Evolutionary conservation across 2,797 vertebrate species (phyloP).

Genomic region (Lepidocolaptes lacrymiger): DNA sequence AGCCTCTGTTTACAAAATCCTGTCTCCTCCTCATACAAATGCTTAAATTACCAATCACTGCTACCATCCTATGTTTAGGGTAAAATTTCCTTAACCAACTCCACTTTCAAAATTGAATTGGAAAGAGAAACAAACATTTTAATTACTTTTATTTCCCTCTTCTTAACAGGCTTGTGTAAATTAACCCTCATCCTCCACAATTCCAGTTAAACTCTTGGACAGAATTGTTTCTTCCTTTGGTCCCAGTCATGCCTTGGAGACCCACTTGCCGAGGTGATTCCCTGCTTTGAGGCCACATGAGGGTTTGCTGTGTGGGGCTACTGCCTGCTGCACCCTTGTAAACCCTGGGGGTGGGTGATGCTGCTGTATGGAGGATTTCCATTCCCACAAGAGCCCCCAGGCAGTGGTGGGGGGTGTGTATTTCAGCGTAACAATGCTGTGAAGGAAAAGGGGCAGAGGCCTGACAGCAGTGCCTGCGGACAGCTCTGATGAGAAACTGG

Average conservation of each 20-base stretch:
- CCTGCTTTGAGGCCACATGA: background rate
- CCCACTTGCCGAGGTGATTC: background rate
- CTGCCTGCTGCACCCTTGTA: background rate
- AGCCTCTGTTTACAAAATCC: constrained; percentile 80
- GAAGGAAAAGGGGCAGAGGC: background rate
- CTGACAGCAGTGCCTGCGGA: background rate
- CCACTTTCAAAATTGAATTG: constrained; percentile 39
- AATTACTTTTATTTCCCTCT: constrained; percentile 61
- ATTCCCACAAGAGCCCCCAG: background rate
- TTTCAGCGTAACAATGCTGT: background rate
- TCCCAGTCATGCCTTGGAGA: background rate
- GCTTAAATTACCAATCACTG: constrained; percentile 44
- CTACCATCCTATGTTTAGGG: constrained; percentile 21
- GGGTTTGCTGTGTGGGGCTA: background rate
- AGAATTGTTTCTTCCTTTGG: constrained; percentile 2
- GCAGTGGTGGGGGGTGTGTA: background rate
- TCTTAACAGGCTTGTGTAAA: constrained; percentile 51
- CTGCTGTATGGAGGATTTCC: background rate
- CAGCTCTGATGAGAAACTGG: background rate
- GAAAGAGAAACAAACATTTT: constrained; percentile 56
- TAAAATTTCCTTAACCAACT: constrained; percentile 32
- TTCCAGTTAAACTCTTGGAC: constrained; percentile 64
- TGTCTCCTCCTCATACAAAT: constrained; percentile 16
- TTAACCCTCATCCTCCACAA: constrained; percentile 61
- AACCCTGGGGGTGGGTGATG: background rate